Evolutionary conservation across 2,113 vertebrate species (phyloP).

Genomic region (Calidris pygmaea): DNA sequence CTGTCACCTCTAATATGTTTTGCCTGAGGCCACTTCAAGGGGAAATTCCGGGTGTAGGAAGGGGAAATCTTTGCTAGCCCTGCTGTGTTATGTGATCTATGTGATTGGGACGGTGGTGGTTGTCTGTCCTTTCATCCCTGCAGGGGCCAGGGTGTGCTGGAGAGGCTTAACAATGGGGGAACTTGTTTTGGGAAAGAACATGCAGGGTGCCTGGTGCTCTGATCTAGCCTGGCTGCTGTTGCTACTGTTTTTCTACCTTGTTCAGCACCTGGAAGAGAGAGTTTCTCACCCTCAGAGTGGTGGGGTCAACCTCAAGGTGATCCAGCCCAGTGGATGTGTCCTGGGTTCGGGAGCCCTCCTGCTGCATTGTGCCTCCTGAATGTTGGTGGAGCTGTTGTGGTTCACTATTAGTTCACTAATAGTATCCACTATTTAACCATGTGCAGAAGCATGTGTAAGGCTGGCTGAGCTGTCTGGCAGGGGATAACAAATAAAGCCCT

Average conservation of each 20-base stretch:
- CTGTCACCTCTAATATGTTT: constrained; percentile 6
- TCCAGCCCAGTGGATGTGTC: not conserved
- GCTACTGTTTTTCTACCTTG: not conserved
- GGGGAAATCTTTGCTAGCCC: not conserved
- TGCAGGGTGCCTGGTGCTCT: not conserved
- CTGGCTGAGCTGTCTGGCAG: not conserved
- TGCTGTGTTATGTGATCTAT: not conserved
- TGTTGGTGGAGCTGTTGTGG: not conserved
- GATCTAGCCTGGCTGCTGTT: not conserved
- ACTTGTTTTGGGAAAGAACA: not conserved
- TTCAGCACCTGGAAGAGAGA: not conserved
- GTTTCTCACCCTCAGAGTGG: not conserved
- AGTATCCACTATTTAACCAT: not conserved
- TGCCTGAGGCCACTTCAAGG: not conserved
- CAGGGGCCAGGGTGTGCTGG: not conserved
- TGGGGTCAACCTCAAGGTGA: not conserved
- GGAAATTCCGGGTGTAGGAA: not conserved
- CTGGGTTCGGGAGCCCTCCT: not conserved
- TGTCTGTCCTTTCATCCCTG: not conserved
- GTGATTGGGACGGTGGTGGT: not conserved
- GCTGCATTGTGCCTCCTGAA: not conserved
- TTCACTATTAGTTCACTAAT: not conserved
- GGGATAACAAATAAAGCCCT: not conserved
- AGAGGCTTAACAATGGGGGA: not conserved
- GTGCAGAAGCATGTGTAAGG: not conserved